Evolutionary conservation across 2,113 vertebrate species (phyloP).

Genomic region (Haplotaxodon microlepis): DNA sequence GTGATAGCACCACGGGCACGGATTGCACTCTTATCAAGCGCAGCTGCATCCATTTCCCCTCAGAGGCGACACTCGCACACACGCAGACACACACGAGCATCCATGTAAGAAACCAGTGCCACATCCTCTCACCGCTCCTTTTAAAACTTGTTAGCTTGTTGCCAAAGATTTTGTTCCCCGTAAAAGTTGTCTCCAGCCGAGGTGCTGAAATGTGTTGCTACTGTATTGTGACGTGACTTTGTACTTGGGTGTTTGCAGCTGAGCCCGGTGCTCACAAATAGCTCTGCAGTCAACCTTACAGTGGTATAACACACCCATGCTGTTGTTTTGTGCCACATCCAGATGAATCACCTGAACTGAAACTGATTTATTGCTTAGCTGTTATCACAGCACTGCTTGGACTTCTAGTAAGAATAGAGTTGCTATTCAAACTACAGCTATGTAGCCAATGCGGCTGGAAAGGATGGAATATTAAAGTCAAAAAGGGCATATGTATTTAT

Average conservation of each 20-base stretch:
- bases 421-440: neutral
- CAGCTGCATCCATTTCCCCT: slow-evolving; percentile 13
- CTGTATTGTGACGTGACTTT: neutral
- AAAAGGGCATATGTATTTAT: neutral
- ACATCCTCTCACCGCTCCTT: neutral
- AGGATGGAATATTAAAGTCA: neutral
- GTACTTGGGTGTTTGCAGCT: neutral
- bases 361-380: slow-evolving; percentile 1
- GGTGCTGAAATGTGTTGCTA: neutral
- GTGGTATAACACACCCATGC: neutral
- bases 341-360: neutral
- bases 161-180: neutral
- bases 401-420: neutral
- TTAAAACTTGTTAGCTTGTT: slow-evolving; percentile 1
- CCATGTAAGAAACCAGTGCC: neutral
- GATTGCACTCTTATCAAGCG: slow-evolving; percentile 17
- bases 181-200: slow-evolving; percentile 12
- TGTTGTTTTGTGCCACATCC: neutral
- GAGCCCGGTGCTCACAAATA: neutral
- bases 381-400: neutral
- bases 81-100: neutral
- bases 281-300: neutral
- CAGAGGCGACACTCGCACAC: neutral
- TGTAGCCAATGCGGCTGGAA: neutral
- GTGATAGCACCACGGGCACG: slow-evolving; percentile 19